Evolutionary conservation across 2,888 invertebrate species (phyloP).

Genomic region (Palloptera scutellata): DNA sequence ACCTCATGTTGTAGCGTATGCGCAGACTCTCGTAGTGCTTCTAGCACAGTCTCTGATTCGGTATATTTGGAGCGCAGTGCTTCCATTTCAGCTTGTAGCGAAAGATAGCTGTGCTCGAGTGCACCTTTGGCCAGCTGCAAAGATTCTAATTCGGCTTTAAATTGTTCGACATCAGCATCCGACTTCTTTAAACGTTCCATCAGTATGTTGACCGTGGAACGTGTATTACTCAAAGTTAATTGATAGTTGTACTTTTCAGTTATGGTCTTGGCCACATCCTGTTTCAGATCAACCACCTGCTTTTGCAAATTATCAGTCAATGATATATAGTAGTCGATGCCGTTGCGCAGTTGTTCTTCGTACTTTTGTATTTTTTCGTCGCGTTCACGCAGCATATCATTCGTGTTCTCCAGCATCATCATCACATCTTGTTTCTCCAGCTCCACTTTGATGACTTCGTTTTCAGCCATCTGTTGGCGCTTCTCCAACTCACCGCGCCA

Average conservation of each 20-base stretch:
- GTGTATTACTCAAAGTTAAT: constrained; percentile 61
- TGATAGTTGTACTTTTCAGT: constrained; percentile 64
- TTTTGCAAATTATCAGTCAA: constrained; percentile 60
- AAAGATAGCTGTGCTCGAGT: constrained; percentile 54
- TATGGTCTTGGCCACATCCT: constrained; percentile 60
- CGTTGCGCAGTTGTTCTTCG: constrained; percentile 60
- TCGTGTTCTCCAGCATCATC: constrained; percentile 60
- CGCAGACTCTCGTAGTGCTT: constrained; percentile 55
- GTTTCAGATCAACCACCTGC: constrained; percentile 61
- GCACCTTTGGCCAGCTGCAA: constrained; percentile 57
- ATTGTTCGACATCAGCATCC: constrained; percentile 63
- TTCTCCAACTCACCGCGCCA: constrained; percentile 66
- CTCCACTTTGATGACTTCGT: constrained; percentile 67
- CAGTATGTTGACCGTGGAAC: constrained; percentile 62
- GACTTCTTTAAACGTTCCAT: constrained; percentile 65
- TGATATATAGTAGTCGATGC: constrained; percentile 61
- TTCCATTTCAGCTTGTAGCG: constrained; percentile 55
- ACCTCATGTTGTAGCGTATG: constrained; percentile 61
- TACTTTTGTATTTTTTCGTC: constrained; percentile 62
- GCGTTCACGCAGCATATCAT: constrained; percentile 62
- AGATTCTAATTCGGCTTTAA: constrained; percentile 60
- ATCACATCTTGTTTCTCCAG: constrained; percentile 66
- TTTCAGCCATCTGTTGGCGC: constrained; percentile 68
- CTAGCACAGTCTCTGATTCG: constrained; percentile 55
- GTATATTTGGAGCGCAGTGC: constrained; percentile 50